A percentile compares a stretch with the other conserved stretches of the same genome.
Evolutionary conservation across 2,888 invertebrate species (phyloP).

Genomic region (Eucera pruinosa): DNA sequence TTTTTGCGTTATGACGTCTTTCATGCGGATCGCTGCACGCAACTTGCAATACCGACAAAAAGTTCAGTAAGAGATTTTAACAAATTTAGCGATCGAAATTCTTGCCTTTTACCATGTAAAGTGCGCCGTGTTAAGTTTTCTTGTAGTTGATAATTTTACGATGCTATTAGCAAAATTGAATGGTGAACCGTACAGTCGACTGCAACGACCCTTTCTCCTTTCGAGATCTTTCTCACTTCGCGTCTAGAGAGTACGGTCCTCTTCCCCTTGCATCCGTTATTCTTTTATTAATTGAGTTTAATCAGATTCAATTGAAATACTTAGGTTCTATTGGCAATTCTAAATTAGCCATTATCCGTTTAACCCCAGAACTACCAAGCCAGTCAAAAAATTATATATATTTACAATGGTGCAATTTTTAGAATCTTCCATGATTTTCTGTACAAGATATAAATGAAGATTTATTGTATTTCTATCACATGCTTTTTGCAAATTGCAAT

Average conservation of each 20-base stretch:
- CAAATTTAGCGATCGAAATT: not conserved
- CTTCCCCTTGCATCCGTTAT: not conserved
- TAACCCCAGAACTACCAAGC: too few species aligned
- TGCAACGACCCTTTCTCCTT: constrained; percentile 23
- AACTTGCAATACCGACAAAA: not conserved
- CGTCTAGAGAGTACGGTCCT: not conserved
- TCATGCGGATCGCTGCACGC: not conserved
- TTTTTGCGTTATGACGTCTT: not conserved
- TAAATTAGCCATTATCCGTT: not conserved
- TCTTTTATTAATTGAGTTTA: not conserved
- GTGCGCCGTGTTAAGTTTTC: not conserved
- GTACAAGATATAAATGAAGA: too few species aligned
- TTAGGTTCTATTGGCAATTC: not conserved
- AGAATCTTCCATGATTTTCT: too few species aligned
- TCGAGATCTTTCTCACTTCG: not conserved
- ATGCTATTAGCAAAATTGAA: constrained; percentile 20
- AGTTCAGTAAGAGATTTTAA: not conserved
- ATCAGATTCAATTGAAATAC: not conserved
- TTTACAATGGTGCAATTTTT: too few species aligned
- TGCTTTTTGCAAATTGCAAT: too few species aligned
- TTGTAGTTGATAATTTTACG: not conserved
- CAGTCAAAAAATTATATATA: too few species aligned
- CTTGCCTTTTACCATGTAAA: constrained; percentile 6
- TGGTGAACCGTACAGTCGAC: constrained; percentile 9
- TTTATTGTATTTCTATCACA: too few species aligned